Conservation (phyloP, 2,113 vertebrate species). For the Tinamus guttatus region DNA sequence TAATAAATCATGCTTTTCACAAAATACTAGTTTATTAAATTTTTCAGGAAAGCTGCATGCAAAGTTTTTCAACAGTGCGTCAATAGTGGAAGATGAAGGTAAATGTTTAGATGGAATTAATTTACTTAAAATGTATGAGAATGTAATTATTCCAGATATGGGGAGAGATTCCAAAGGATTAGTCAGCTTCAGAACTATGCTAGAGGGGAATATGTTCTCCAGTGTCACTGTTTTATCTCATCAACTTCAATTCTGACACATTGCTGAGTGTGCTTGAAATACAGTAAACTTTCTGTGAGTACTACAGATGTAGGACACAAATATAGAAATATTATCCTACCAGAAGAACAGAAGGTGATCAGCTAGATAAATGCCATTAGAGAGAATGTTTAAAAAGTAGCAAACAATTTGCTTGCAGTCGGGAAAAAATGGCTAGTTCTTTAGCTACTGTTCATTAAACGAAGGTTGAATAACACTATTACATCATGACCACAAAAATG, state of each 20-base stretch:
- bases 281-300: conserved; percentile 42
- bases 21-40: background rate
- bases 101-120: background rate
- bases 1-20: background rate
- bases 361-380: conserved; percentile 3
- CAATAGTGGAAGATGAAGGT: background rate
- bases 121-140: conserved; percentile 17
- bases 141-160: conserved; percentile 43
- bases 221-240: conserved; percentile 47
- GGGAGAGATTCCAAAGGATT: conserved; percentile 43
- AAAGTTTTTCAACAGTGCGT: background rate
- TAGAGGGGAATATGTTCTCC: conserved; percentile 42
- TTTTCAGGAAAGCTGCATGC: background rate
- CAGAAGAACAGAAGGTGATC: conserved; percentile 58
- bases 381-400: background rate
- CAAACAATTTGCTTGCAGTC: background rate
- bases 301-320: background rate
- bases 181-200: conserved; percentile 19
- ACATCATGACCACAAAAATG: background rate
- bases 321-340: conserved; percentile 25
- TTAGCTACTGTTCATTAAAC: background rate
- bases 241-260: conserved; percentile 65
- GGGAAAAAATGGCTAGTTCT: background rate
- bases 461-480: background rate
- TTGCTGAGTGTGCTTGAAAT: conserved; percentile 59